Evolutionary conservation across 1,140 invertebrate species (phyloP).

Genomic region (Drosophila nasuta): DNA sequence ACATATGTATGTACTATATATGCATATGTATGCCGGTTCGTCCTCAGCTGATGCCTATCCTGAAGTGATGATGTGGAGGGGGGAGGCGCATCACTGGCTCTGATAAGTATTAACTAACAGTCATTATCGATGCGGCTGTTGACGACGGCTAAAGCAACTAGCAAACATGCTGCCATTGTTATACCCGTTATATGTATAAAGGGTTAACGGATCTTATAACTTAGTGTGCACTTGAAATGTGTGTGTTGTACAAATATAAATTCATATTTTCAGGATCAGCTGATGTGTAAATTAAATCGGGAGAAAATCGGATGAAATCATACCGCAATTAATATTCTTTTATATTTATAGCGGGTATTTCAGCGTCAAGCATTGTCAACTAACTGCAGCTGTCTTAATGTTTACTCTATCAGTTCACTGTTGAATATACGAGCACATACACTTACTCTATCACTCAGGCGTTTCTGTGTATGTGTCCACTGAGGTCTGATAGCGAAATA

Average conservation of each 20-base stretch:
- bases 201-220: no score
- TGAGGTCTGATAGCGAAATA: conserved; percentile 34
- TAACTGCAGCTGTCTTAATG: not conserved
- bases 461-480: not conserved
- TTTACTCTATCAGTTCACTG: conserved; percentile 33
- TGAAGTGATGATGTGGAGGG: not conserved
- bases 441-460: not conserved
- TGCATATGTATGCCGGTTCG: not conserved
- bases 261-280: no score
- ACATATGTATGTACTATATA: no score
- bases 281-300: no score
- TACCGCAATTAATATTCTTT: no score
- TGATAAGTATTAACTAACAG: conserved; percentile 51
- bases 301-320: no score
- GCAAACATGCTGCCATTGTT: conserved; percentile 39
- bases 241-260: no score
- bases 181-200: no score
- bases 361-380: no score
- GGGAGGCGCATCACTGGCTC: not conserved
- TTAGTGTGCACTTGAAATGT: no score
- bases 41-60: conserved; percentile 26
- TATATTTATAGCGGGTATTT: no score
- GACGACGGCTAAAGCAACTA: conserved; percentile 28
- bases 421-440: conserved; percentile 15
- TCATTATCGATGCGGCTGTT: conserved; percentile 44